Percentiles rank a stretch among this genome's conserved stretches.
These are phyloP conservation scores for Lochmaea crataegi DNA, from an alignment of 2,888 invertebrate genomes.

Conservation along the genomic window DNA sequence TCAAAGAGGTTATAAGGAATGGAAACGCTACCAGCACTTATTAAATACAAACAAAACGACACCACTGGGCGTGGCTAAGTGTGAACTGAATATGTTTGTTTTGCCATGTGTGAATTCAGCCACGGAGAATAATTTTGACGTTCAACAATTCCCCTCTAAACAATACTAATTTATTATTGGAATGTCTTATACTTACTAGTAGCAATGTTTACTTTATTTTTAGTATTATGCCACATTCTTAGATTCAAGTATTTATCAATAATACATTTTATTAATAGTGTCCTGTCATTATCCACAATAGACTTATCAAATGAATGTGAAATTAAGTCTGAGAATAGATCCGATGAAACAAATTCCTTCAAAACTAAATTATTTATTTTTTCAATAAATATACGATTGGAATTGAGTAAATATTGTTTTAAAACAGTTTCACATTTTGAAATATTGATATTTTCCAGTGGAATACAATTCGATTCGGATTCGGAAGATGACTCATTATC, in stretches of 20 bases:
- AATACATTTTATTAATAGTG: background rate
- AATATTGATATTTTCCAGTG: too few species aligned
- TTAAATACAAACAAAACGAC: too few species aligned
- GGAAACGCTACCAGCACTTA: too few species aligned
- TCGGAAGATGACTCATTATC: slow-evolving; percentile 17
- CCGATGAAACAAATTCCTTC: background rate
- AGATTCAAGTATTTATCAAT: background rate
- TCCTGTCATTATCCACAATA: background rate
- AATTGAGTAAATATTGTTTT: too few species aligned
- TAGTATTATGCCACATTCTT: background rate
- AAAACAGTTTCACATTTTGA: too few species aligned
- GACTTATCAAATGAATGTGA: background rate
- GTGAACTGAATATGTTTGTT: too few species aligned
- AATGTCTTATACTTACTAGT: background rate
- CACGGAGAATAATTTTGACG: too few species aligned
- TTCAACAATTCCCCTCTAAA: background rate
- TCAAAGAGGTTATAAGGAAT: too few species aligned
- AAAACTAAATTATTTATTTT: background rate
- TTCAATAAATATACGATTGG: too few species aligned
- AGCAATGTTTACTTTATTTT: background rate
- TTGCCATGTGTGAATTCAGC: too few species aligned
- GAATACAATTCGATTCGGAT: slow-evolving; percentile 18
- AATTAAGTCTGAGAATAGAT: background rate
- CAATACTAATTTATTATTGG: background rate
- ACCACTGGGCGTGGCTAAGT: too few species aligned